These are phyloP conservation scores for Cotesia chilonis DNA, from an alignment of 1,140 invertebrate genomes.

Conservation along the genomic window DNA sequence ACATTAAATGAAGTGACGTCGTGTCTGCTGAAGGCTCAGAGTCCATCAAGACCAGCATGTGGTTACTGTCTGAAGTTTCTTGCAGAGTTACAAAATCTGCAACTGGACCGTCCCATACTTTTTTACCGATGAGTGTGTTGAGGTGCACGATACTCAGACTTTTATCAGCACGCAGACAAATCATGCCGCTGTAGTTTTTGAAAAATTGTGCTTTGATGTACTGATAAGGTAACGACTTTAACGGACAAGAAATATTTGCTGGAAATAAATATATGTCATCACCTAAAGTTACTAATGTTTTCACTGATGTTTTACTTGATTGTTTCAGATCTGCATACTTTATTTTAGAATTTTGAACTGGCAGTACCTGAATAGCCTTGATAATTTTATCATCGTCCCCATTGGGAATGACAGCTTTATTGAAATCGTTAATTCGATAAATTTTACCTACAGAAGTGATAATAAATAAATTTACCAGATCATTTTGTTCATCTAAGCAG, in stretches of 20 bases:
- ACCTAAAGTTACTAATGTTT: conserved; percentile 44
- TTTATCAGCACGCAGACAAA: conserved; percentile 48
- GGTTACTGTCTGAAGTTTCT: conserved; percentile 42
- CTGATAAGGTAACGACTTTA: conserved; percentile 34
- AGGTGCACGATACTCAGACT: conserved; percentile 48
- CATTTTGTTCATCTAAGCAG: conserved; percentile 38
- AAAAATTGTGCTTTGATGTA: conserved; percentile 51
- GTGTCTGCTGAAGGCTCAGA: conserved; percentile 20
- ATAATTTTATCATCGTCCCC: conserved; percentile 25
- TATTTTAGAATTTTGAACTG: not conserved
- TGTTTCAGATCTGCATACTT: not conserved
- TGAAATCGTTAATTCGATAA: conserved; percentile 34
- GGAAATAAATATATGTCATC: conserved; percentile 47
- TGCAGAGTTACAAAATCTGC: conserved; percentile 49
- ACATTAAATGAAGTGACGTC: conserved; percentile 47
- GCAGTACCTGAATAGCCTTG: conserved; percentile 17
- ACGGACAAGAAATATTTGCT: conserved; percentile 32
- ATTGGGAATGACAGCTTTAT: not conserved
- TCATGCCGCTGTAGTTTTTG: conserved; percentile 44
- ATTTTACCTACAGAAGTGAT: conserved; percentile 42
- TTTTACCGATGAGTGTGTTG: conserved; percentile 47
- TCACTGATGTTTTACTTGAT: conserved; percentile 30
- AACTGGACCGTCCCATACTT: conserved; percentile 46
- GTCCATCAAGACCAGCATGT: conserved; percentile 49
- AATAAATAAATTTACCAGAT: conserved; percentile 38